Evolutionary conservation across 2,888 invertebrate species (phyloP), one percentile per base, ranked within the genome.

Genomic region (Xylocampa areola): DNA sequence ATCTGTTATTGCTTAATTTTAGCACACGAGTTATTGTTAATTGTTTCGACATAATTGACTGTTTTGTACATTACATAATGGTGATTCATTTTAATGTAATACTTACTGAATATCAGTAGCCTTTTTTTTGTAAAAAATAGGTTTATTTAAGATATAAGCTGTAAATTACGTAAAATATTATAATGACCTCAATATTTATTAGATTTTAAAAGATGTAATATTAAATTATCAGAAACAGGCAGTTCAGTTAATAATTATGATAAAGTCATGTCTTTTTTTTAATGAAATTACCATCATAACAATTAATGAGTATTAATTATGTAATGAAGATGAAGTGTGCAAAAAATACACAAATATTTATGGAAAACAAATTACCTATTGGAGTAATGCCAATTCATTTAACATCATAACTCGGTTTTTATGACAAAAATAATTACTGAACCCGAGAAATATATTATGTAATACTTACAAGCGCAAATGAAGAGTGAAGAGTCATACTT

Each of bases 11-110:
- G 45, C 45, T 17, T 36, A 32, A 45, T 29, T 43, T 30, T 19
- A n/a, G 6, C 17, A 25, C 13, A 48, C 29, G 13, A 8, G 43
- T 65, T 51, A 45, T 35, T 30, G 51, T 40, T 68, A 68, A 68
- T 60, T 54, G 53, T 30, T 44, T 49, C 37, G 47, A 54, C 40
- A 54, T 68, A 29, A 63, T 45, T 67, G 37, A 45, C 57, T 32
- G 14, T 45, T 62, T 45, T 52, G 11, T 23, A 17, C 17, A 27
- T 57, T 53, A 35, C 63, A 21, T 49, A 47, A 68, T 35, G 29
- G 45, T 43, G 37, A 36, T 30, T 36, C 21, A 40, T 48, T 44
- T 52, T 13, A 40, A 41, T 37, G 27, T 5, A 44, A 35, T 13
- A 23, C 3, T n/a, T n/a, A n/a, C n/a, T n/a, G n/a, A n/a, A n/a